Percentiles rank a stretch among this genome's conserved stretches.
Evolutionary conservation across 2,888 invertebrate genomes (phyloP).

Genomic region (Chelonus formosanus): DNA sequence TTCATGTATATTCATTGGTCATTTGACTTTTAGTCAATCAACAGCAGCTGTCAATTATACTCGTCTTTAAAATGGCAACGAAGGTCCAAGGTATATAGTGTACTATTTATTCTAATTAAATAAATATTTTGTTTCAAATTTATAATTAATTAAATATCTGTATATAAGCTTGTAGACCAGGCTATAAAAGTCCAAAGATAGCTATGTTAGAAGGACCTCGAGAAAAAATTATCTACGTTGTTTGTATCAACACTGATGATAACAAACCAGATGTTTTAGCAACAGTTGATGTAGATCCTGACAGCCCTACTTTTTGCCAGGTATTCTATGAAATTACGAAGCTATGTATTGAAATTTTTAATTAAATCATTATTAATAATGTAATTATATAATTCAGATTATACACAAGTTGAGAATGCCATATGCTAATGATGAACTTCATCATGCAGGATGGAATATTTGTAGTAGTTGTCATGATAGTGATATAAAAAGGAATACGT

Average conservation of each 20-base stretch:
- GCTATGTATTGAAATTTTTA: conserved; percentile 17
- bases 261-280: conserved; percentile 87
- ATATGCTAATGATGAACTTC: conserved; percentile 84
- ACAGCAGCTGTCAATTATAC: too few relatives aligned
- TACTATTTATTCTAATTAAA: not conserved
- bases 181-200: conserved; percentile 80
- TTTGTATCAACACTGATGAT: conserved; percentile 82
- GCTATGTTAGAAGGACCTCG: conserved; percentile 84
- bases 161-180: conserved; percentile 70
- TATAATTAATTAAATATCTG: not conserved
- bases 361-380: not conserved
- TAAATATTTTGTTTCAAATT: not conserved
- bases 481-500: conserved; percentile 72
- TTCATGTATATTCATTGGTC: too few relatives aligned
- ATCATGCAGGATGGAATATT: conserved; percentile 97
- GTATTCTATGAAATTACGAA: conserved; percentile 66
- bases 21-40: too few relatives aligned
- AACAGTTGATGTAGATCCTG: conserved; percentile 90
- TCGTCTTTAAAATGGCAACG: too few relatives aligned
- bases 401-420: conserved; percentile 86
- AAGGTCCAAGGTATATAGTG: too few relatives aligned
- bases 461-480: conserved; percentile 88
- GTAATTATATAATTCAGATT: conserved; percentile 70
- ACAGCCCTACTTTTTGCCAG: conserved; percentile 84
- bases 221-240: conserved; percentile 89